Evolutionary conservation across 2,797 vertebrate species (phyloP).

Genomic region (Tarsius wallacei): DNA sequence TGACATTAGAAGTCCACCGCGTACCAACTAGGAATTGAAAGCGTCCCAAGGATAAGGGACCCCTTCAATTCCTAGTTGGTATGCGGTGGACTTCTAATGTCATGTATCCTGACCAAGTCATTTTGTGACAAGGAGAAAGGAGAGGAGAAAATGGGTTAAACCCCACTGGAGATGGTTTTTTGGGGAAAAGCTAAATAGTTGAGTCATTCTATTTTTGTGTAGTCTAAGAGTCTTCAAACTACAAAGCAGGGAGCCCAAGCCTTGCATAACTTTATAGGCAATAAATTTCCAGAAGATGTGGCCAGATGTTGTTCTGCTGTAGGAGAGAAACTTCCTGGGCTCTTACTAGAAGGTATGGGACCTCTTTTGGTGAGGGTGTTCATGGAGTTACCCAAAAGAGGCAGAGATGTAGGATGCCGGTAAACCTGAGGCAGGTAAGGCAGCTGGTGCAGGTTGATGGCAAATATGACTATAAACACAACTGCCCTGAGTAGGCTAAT

Average conservation of each 20-base stretch:
- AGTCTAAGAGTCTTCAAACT: neutral
- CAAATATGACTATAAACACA: neutral
- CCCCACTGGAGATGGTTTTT: neutral
- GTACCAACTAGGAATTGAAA: neutral
- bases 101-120: neutral
- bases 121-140: slow-evolving; percentile 14
- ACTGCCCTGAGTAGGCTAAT: neutral
- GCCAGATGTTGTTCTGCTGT: neutral
- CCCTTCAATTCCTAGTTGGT: neutral
- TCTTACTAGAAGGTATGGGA: neutral
- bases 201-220: neutral
- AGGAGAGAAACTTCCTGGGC: neutral
- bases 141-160: neutral
- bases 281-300: neutral
- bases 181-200: slow-evolving; percentile 20
- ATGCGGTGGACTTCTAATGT: neutral
- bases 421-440: neutral
- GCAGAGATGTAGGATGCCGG: neutral
- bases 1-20: too few species aligned
- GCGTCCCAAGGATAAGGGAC: too few species aligned
- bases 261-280: neutral
- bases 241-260: neutral
- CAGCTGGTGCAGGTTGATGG: neutral
- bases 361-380: neutral
- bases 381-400: neutral